phyloP scores from a whole-genome alignment of 2,797 vertebrate species.

The Menidia menidia region DNA sequence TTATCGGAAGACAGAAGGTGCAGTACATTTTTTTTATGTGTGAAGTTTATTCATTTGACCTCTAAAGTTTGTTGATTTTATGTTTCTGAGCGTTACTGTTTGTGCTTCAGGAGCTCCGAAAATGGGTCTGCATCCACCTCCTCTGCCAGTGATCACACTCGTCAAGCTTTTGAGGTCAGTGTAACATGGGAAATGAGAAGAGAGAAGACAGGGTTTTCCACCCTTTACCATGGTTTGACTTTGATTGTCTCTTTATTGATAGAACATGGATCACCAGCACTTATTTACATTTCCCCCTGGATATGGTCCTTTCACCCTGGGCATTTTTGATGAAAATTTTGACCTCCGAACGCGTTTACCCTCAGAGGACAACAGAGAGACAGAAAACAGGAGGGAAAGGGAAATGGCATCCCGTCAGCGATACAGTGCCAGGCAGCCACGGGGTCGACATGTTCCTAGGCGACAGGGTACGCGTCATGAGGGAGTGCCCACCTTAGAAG shows the following conservation, averaged over 20 bases:
- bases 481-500: constrained; percentile 95
- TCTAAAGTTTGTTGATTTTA: not conserved
- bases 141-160: constrained; percentile 85
- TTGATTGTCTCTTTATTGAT: constrained; percentile 26
- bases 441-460: constrained; percentile 89
- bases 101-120: constrained; percentile 81
- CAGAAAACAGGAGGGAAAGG: constrained; percentile 89
- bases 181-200: constrained; percentile 8
- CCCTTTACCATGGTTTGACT: constrained; percentile 18
- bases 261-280: constrained; percentile 92
- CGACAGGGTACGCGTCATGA: constrained; percentile 90
- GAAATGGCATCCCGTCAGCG: constrained; percentile 92
- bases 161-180: constrained; percentile 89
- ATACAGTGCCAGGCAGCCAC: constrained; percentile 89
- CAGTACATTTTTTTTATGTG: not conserved
- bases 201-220: not conserved
- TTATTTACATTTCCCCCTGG: constrained; percentile 92
- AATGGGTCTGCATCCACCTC: constrained; percentile 86
- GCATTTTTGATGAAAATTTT: constrained; percentile 94
- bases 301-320: constrained; percentile 92
- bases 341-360: constrained; percentile 86
- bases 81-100: constrained; percentile 15
- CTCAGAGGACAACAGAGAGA: constrained; percentile 88
- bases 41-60: not conserved
- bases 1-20: constrained; percentile 91